Percentiles rank a stretch among this genome's conserved stretches.
Conservation (phyloP, 2,888 invertebrate genomes). For the Sycophila texana region DNA sequence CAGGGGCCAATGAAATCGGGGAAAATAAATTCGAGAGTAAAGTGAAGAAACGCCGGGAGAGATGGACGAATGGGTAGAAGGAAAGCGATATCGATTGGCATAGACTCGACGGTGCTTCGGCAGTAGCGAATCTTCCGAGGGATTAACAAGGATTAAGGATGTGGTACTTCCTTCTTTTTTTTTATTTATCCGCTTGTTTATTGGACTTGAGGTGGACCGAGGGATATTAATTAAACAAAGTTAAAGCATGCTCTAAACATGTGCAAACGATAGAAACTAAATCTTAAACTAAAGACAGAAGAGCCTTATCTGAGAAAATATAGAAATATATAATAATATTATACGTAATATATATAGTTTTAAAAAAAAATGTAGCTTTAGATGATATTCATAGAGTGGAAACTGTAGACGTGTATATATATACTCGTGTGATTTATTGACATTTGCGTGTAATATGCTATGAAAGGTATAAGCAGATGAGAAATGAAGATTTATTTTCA, state of each 20-base stretch:
- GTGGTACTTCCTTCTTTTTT: background rate
- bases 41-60: background rate
- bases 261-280: slow-evolving; percentile 76
- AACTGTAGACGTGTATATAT: slow-evolving; percentile 56
- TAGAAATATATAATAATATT: slow-evolving; percentile 64
- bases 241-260: slow-evolving; percentile 75
- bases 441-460: slow-evolving; percentile 66
- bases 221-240: slow-evolving; percentile 68
- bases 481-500: slow-evolving; percentile 33
- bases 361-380: slow-evolving; percentile 60
- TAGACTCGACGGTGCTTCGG: slow-evolving; percentile 40
- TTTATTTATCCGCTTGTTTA: slow-evolving; percentile 35
- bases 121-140: slow-evolving; percentile 1
- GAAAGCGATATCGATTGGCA: background rate
- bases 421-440: slow-evolving; percentile 66
- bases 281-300: slow-evolving; percentile 75
- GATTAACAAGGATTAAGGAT: slow-evolving; percentile 14
- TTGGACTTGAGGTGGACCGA: slow-evolving; percentile 61
- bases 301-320: slow-evolving; percentile 74
- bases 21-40: background rate
- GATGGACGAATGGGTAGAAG: background rate
- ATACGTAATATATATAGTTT: slow-evolving; percentile 61
- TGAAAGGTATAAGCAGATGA: slow-evolving; percentile 60
- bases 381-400: no score
- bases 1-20: background rate